Base-by-base conservation (phyloP, 2,113 vertebrate genomes). In the Hoplias malabaricus region DNA sequence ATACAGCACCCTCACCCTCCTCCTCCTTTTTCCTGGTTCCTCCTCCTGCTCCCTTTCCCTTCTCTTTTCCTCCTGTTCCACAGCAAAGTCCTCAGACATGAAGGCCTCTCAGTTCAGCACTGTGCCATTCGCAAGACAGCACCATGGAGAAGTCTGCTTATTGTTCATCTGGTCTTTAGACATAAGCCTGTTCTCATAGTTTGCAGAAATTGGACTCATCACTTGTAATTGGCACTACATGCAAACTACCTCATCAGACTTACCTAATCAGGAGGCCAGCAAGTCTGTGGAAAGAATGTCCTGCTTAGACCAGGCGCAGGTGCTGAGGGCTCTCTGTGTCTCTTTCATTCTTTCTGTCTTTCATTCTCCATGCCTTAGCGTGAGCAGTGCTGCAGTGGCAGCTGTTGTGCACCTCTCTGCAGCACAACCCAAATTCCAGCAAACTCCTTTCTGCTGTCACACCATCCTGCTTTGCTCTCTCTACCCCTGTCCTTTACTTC, bases 51-150 rank as follows among this genome's bases (percentile, higher is more conserved):
- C 75, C 59, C 80, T 80, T 78, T 36, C 78, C 73, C 81, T 67
- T 48, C 36, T 66, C 61, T 63, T 75, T 46, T 56, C 79, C 69
- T 66, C 83, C 81, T 80, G 71, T 86, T 82, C 82, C 80, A 79
- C 82, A 56, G 71, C 79, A 84, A 83, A 69, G 77, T 90, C 81
- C 84, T 71, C 29, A 86, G 85, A 78, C 88, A 92, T 89, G 83
- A 78, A 84, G 80, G 73, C 84, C 86, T 76, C 73, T 84, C 70
- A 70, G 27, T 21, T 40, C 68, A 59, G 75, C 76, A 14, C 31
- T 38, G 67, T 59, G n/a, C 27, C 61, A 3, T 29, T 21, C 1
- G 27, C 21, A 46, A 40, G 69, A 11, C 7, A 33, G 21, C 13
- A 31, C 12, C 33, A 73, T 72, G 80, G 38, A 38, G 68, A 13